These are phyloP conservation scores for Sepioteuthis lessoniana DNA, from an alignment of 2,888 invertebrate species.

Conservation along the genomic window DNA sequence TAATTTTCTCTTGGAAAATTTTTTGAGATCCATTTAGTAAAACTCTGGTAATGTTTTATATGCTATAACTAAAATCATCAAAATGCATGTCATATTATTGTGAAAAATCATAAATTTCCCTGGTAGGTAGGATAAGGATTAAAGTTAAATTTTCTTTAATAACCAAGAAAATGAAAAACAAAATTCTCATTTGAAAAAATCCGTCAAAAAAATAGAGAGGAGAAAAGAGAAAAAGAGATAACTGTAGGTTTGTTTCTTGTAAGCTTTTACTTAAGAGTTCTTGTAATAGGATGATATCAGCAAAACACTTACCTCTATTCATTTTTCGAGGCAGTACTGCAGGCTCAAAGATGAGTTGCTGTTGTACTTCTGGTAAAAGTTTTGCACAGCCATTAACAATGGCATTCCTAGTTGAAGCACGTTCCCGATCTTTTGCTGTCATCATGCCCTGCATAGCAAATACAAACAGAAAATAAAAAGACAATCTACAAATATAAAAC, in stretches of 20 bases:
- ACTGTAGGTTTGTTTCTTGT: not conserved
- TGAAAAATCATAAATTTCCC: too few species aligned
- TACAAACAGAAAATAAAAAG: not conserved
- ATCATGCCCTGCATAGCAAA: not conserved
- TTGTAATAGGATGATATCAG: not conserved
- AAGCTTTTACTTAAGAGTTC: not conserved
- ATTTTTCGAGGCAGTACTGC: constrained; percentile 56
- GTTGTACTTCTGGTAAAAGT: constrained; percentile 78
- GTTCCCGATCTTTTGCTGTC: constrained; percentile 62
- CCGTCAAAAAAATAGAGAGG: not conserved
- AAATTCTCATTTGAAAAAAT: not conserved
- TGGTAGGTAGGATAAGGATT: too few species aligned
- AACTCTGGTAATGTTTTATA: too few species aligned
- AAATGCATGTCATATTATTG: too few species aligned
- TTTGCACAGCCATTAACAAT: constrained; percentile 78
- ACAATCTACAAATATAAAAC: constrained; percentile 59
- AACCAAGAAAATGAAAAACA: not conserved
- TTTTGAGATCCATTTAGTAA: too few species aligned
- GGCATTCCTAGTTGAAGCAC: constrained; percentile 77
- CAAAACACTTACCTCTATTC: not conserved
- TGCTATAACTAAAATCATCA: too few species aligned
- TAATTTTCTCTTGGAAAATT: too few species aligned
- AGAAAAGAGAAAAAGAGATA: not conserved
- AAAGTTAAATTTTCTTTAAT: too few species aligned
- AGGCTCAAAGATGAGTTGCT: constrained; percentile 64